These are phyloP conservation scores for Lagocephalus sceleratus DNA, from an alignment of 2,797 vertebrate species.

Conservation along the genomic window DNA sequence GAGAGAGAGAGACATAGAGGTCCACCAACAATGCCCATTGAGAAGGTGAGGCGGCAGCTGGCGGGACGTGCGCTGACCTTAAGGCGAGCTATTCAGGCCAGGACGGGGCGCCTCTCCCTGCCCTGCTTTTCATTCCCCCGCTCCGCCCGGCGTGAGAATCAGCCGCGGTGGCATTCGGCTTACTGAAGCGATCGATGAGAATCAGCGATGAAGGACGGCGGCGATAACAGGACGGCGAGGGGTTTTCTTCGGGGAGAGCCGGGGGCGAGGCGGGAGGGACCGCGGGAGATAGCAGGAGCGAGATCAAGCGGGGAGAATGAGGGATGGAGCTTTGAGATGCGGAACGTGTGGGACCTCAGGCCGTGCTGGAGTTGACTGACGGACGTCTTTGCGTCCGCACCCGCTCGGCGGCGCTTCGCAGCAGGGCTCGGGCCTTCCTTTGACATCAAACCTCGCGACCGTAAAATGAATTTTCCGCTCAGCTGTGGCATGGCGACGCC, in stretches of 20 bases:
- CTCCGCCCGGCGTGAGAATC: slow-evolving; percentile 18
- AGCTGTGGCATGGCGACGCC: slow-evolving; percentile 57
- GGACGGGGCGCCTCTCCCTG: slow-evolving; percentile 61
- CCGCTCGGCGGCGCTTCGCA: slow-evolving; percentile 53
- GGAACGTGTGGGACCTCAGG: slow-evolving; percentile 47
- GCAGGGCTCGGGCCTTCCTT: slow-evolving; percentile 46
- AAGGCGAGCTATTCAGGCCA: slow-evolving; percentile 66
- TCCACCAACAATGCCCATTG: slow-evolving; percentile 74
- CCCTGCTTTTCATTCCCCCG: slow-evolving; percentile 53
- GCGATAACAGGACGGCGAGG: slow-evolving; percentile 40
- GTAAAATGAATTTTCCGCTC: slow-evolving; percentile 62
- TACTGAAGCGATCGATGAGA: background rate
- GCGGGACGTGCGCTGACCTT: slow-evolving; percentile 69
- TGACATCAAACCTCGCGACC: slow-evolving; percentile 59
- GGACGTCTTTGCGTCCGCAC: slow-evolving; percentile 32
- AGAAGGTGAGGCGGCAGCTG: slow-evolving; percentile 73
- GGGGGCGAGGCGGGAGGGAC: slow-evolving; percentile 9
- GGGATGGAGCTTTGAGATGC: slow-evolving; percentile 54
- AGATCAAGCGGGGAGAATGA: slow-evolving; percentile 59
- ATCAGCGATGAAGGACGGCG: slow-evolving; percentile 31
- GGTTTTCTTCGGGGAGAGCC: slow-evolving; percentile 44
- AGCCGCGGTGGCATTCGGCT: background rate
- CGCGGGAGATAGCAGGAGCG: slow-evolving; percentile 9
- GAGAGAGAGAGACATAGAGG: slow-evolving; percentile 37
- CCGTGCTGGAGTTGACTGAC: slow-evolving; percentile 27